Evolutionary conservation across 2,888 invertebrate species (phyloP), one percentile per base, ranked within the genome.

Genomic region (Laspeyria flexula): DNA sequence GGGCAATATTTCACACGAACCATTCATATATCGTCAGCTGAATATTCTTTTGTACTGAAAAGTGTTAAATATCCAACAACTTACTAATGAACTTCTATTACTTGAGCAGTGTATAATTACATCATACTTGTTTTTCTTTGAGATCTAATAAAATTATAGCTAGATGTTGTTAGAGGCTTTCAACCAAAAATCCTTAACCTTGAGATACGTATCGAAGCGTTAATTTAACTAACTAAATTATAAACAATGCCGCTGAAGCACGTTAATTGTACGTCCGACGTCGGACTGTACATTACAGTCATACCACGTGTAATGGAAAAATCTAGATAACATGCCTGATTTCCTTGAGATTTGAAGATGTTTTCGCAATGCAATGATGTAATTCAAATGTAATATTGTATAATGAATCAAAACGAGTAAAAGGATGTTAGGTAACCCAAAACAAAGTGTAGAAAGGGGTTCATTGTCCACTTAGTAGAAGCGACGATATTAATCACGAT

Each of bases 401-500:
- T n/a, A n/a, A n/a, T n/a, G n/a, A n/a, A n/a, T n/a, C n/a, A n/a
- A n/a, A n/a, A n/a, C n/a, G 21, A 21, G 21, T 5, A 21, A 21
- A 27, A 4, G 21, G 13, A 38, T n/a, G 27, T 30, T 30, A 5
- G 1, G 16, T 27, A 16, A 43, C 29, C 37, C 12, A 25, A 16
- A 15, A 9, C n/a, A 21, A 25, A 34, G 21, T 11, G 29, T 35
- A 46, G 35, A 60, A 35, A 45, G 50, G 41, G 52, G 15, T 53
- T 40, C 46, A 47, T 55, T 61, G 60, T 68, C 40, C 54, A 52
- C 43, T 70, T 50, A 50, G 23, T 11, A 52, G 60, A 60, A 63
- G 35, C 48, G 35, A 29, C 45, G 25, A 35, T 51, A 53, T 57
- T 59, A 55, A 65, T 63, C 55, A 44, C 35, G 63, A 70, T 70